Evolutionary conservation across 2,113 vertebrate species (phyloP).

Genomic region (Corythornis cristatus): DNA sequence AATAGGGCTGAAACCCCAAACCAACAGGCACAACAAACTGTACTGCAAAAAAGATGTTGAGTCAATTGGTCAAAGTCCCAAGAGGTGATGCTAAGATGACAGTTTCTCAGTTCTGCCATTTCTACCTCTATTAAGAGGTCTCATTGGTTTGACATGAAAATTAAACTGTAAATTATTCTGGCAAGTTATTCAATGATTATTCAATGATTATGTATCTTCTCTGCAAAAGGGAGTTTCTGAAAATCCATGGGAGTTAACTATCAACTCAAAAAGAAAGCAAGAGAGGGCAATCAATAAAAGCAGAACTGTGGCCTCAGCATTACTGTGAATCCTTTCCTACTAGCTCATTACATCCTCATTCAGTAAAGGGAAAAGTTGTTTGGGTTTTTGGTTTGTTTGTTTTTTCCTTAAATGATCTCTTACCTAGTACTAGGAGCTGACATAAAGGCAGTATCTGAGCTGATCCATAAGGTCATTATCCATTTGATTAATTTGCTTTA

Average conservation of each 20-base stretch:
- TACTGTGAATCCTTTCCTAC: neutral
- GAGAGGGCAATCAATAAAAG: neutral
- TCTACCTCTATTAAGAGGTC: neutral
- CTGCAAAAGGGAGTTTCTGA: neutral
- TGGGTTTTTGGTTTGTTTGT: neutral
- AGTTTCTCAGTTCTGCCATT: neutral
- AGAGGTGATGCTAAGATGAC: neutral
- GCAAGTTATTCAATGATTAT: neutral
- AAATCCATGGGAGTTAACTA: neutral
- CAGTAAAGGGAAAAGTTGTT: neutral
- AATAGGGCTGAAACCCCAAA: neutral
- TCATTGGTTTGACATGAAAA: neutral
- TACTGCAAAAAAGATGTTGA: accelerated
- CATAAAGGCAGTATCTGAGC: neutral
- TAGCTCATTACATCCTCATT: neutral
- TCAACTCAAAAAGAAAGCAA: neutral
- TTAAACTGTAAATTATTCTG: neutral
- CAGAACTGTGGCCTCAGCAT: neutral
- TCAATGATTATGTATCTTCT: neutral
- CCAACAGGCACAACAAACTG: neutral
- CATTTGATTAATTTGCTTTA: neutral
- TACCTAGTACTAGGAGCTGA: neutral
- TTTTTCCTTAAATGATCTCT: neutral
- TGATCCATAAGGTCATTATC: neutral
- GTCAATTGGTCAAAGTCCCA: neutral